Base-by-base conservation (phyloP, 2,888 invertebrate species). In the Pristionchus exspectatus region DNA sequence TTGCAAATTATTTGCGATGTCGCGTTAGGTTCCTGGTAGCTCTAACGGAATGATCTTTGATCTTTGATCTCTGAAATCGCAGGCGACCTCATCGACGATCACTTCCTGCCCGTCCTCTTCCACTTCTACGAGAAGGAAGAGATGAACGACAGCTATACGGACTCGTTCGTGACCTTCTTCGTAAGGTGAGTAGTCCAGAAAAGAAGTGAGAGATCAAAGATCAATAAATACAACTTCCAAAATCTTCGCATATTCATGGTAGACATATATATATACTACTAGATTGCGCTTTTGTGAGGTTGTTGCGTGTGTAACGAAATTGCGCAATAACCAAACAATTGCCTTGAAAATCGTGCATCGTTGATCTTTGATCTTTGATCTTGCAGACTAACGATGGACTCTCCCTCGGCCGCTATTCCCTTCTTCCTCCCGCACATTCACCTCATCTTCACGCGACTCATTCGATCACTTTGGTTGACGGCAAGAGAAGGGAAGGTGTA, bases 41-140 rank as follows among this genome's bases (percentile, higher is more conserved):
- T n/a, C n/a, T n/a, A n/a, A n/a, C n/a, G n/a, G n/a, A n/a, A n/a
- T 38, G 38, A 38, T 38, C 7, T 63, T 21, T 77, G 74, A 44
- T 44, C 44, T 44, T 44, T 24, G 18, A 24, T 9, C 38, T 38
- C 21, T 12, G 4, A 63, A 24, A 7, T 50, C 89, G 33, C 63
- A 92, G 88, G 92, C 12, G 59, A 91, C 59, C 90, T 89, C 72
- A 90, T 91, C 0, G 90, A 90, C 12, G 90, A 87, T 12, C 66
- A 90, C 24, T 92, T 91, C 91, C 90, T 92, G 88, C 89, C 91
- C 12, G 66, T 84, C 44, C 83, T 92, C 24, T 92, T 92, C 92
- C 84, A 90, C n/a, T 72, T 92, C 59, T 92, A 91, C 87, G 81
- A 90, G 74, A 77, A 83, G 30, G 90, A 90, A 33, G 92, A 92